phyloP scores from a whole-genome alignment of 1,140 invertebrate genomes.

The Melipona quadrifasciata region DNA sequence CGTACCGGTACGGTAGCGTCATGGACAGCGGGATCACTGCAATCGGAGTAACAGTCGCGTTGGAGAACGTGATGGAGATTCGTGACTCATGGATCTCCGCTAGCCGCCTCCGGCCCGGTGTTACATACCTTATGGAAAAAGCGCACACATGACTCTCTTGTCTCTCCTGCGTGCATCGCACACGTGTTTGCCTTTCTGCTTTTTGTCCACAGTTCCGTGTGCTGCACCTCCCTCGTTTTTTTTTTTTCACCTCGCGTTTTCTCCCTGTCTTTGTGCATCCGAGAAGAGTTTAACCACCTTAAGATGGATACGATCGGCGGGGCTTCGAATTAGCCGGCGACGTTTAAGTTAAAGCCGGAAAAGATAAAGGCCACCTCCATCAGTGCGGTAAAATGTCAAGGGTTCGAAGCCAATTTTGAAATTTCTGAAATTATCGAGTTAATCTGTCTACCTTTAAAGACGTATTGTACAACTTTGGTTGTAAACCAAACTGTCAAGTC shows the following conservation, averaged over 20 bases:
- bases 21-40: slow-evolving; percentile 28
- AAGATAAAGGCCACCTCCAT: background rate
- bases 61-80: slow-evolving; percentile 44
- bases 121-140: slow-evolving; percentile 29
- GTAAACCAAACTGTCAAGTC: background rate
- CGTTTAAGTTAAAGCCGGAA: no score
- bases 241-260: background rate
- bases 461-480: no score
- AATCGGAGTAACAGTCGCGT: slow-evolving; percentile 25
- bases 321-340: background rate
- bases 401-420: no score
- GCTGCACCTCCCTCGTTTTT: background rate
- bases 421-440: background rate
- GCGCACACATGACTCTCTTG: slow-evolving; percentile 1
- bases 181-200: background rate
- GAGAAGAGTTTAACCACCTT: background rate
- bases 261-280: background rate
- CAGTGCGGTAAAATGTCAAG: background rate
- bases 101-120: background rate
- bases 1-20: slow-evolving; percentile 4
- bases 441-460: background rate
- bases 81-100: slow-evolving; percentile 43
- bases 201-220: background rate
- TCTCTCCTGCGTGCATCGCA: background rate
- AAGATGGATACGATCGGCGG: background rate